Evolutionary conservation across 2,113 vertebrate genomes (phyloP).

Genomic region (Gnathonemus longibarbis): DNA sequence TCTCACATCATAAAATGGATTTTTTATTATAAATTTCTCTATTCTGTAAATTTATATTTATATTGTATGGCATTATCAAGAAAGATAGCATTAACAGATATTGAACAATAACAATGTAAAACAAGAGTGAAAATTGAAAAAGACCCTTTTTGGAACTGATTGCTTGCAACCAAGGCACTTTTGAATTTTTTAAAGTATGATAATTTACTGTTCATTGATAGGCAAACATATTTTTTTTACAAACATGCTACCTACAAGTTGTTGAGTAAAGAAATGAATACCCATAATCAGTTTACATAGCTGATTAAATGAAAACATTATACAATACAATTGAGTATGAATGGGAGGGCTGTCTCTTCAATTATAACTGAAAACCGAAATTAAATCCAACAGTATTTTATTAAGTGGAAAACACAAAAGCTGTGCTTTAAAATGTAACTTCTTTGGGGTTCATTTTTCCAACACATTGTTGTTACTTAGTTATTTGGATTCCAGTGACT

Average conservation of each 20-base stretch:
- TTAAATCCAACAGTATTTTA: background rate
- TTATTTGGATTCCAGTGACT: background rate
- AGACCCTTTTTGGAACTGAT: background rate
- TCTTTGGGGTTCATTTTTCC: background rate
- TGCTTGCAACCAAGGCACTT: background rate
- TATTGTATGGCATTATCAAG: background rate
- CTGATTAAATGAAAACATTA: background rate
- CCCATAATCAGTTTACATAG: background rate
- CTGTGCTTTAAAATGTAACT: background rate
- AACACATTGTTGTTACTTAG: background rate
- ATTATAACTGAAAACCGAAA: background rate
- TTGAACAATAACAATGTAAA: background rate
- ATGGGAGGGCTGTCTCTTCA: background rate
- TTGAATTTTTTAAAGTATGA: background rate
- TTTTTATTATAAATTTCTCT: background rate
- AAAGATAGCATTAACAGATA: background rate
- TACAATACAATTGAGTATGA: background rate
- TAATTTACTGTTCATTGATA: background rate
- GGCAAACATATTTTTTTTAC: background rate
- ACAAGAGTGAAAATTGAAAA: background rate
- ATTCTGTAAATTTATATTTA: background rate
- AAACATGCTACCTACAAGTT: background rate
- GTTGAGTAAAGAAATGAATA: background rate
- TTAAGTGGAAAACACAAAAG: background rate
- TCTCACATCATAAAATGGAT: background rate